A percentile compares a stretch with the other conserved stretches of the same genome.
Evolutionary conservation across 2,888 invertebrate species (phyloP).

Genomic region (Leucophenga montana): DNA sequence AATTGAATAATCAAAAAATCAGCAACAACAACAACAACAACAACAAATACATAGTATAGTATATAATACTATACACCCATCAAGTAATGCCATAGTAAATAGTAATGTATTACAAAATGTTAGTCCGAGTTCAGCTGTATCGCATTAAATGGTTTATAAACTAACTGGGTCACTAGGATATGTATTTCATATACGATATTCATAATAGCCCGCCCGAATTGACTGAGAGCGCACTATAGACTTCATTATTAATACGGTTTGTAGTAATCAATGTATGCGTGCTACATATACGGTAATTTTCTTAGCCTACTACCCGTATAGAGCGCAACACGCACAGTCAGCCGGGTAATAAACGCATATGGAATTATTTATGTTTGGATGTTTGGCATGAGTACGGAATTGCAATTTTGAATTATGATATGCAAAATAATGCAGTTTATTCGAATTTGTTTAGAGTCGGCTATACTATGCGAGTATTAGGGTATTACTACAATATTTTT

Average conservation of each 20-base stretch:
- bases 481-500: too few relatives aligned
- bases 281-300: neutral
- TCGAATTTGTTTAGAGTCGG: too few relatives aligned
- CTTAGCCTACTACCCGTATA: neutral
- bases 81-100: too few relatives aligned
- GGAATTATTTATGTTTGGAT: neutral
- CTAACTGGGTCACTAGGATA: conserved; percentile 61
- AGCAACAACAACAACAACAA: too few relatives aligned
- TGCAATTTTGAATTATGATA: conserved; percentile 8
- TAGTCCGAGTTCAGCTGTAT: neutral
- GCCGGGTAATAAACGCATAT: neutral
- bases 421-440: neutral
- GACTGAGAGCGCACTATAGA: conserved; percentile 36
- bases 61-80: too few relatives aligned
- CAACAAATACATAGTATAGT: too few relatives aligned
- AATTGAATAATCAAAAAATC: too few relatives aligned
- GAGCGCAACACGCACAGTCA: conserved; percentile 3
- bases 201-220: conserved; percentile 38
- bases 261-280: conserved; percentile 7
- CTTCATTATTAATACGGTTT: conserved; percentile 4
- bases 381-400: neutral
- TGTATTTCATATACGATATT: conserved; percentile 55
- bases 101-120: too few relatives aligned
- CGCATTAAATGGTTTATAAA: conserved; percentile 21
- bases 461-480: too few relatives aligned